These are phyloP conservation scores for Corythoichthys haematopterus DNA, from an alignment of 2,113 vertebrate species.

Conservation along the genomic window DNA sequence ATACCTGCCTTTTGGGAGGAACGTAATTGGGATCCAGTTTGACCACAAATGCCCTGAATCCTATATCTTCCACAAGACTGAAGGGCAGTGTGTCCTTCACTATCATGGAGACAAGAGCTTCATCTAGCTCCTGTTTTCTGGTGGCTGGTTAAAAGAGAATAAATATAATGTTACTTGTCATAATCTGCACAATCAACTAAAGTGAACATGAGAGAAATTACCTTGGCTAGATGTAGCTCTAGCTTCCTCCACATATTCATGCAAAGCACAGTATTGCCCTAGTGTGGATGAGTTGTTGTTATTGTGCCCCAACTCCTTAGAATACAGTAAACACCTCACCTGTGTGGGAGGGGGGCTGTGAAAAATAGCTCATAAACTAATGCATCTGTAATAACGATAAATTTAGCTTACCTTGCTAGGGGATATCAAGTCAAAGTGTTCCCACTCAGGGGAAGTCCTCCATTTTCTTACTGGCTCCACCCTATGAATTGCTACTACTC, in stretches of 20 bases:
- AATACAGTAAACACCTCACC: neutral
- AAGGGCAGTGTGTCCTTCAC: slow-evolving; percentile 1
- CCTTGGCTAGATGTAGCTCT: neutral
- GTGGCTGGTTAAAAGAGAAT: neutral
- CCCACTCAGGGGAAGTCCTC: no score
- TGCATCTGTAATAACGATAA: neutral
- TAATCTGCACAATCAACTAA: no score
- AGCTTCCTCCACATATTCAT: neutral
- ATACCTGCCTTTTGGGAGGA: neutral
- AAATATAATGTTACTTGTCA: neutral
- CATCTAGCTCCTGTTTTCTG: neutral
- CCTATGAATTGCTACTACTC: no score
- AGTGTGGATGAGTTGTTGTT: neutral
- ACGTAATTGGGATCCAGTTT: neutral
- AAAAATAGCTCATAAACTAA: neutral
- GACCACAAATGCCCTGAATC: neutral
- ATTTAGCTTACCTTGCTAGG: no score
- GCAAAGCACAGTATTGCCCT: neutral
- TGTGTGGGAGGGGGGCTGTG: neutral
- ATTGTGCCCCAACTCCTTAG: neutral
- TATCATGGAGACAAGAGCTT: neutral
- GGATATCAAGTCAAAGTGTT: no score
- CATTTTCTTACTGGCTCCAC: no score
- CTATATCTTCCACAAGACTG: neutral
- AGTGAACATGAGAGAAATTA: no score